Percentiles rank a stretch among this genome's conserved stretches.
These are phyloP conservation scores for Helleia helle DNA, from an alignment of 2,888 invertebrate species.

Conservation along the genomic window DNA sequence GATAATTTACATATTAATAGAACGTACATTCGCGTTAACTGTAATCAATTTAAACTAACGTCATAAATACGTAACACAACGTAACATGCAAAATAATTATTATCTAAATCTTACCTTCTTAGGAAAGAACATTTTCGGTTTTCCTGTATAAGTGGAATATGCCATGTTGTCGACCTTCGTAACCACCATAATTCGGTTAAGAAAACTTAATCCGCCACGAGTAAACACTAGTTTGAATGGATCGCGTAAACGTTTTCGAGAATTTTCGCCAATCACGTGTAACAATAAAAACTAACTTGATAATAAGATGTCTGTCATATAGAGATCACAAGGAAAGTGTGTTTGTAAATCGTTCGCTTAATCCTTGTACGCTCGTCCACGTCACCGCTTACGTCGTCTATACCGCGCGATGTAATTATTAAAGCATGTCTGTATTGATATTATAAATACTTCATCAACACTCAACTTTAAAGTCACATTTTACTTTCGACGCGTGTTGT, in stretches of 20 bases:
- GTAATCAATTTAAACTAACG: too few relatives aligned
- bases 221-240: conserved; percentile 46
- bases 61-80: too few relatives aligned
- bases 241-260: conserved; percentile 48
- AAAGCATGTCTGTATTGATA: conserved; percentile 23
- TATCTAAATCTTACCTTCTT: conserved; percentile 54
- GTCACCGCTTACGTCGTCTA: conserved; percentile 38
- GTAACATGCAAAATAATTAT: not conserved
- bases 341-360: conserved; percentile 55
- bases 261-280: conserved; percentile 60
- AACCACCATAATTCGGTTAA: conserved; percentile 67
- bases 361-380: conserved; percentile 60
- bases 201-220: conserved; percentile 44
- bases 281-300: conserved; percentile 29
- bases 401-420: conserved; percentile 21
- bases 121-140: conserved; percentile 68
- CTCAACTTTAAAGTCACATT: conserved; percentile 60
- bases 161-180: conserved; percentile 68
- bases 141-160: conserved; percentile 66
- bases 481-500: conserved; percentile 47
- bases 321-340: conserved; percentile 49
- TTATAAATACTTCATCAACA: conserved; percentile 38
- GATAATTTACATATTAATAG: not conserved
- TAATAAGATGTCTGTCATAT: conserved; percentile 36
- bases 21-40: too few relatives aligned